phyloP scores from a whole-genome alignment of 2,113 vertebrate species.

The Haemorhous mexicanus region DNA sequence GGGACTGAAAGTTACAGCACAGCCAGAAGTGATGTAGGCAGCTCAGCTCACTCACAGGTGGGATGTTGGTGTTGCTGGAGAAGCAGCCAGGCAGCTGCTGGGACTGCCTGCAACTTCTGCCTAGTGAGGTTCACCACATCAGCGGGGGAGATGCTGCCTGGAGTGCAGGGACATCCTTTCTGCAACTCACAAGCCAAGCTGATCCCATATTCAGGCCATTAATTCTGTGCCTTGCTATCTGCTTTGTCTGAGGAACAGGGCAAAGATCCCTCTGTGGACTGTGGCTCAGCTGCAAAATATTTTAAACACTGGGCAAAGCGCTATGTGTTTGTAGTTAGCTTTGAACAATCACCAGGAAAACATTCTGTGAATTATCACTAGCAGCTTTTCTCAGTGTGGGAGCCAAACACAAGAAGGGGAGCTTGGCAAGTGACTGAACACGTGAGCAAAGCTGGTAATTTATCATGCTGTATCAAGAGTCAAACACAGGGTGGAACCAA shows the following conservation, averaged over 20 bases:
- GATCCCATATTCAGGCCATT: neutral
- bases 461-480: neutral
- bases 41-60: fast-evolving
- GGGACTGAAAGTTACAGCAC: fast-evolving
- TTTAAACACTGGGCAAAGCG: neutral
- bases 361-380: neutral
- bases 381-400: slow-evolving; percentile 3
- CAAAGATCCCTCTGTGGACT: neutral
- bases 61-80: neutral
- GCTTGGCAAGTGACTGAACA: neutral
- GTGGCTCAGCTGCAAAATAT: neutral
- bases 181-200: neutral
- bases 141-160: neutral
- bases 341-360: slow-evolving; percentile 2
- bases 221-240: neutral
- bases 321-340: neutral
- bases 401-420: neutral
- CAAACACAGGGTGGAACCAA: neutral
- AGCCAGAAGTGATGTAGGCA: neutral
- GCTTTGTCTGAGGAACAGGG: neutral
- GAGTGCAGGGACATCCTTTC: neutral
- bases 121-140: neutral
- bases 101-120: neutral
- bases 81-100: neutral
- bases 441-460: neutral